phyloP scores from a whole-genome alignment of 2,888 invertebrate species.

The Volucella inflata region DNA sequence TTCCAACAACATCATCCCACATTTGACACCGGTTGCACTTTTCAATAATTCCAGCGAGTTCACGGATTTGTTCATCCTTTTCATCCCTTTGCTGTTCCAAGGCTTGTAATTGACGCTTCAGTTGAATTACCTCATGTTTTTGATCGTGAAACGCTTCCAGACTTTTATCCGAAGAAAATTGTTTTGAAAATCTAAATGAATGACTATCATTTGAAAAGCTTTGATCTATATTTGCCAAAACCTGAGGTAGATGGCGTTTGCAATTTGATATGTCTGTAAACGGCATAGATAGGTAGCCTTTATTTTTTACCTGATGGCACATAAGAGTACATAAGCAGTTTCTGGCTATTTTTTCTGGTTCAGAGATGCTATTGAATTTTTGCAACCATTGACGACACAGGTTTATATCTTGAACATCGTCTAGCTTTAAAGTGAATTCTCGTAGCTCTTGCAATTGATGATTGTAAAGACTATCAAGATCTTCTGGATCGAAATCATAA shows the following conservation, averaged over 20 bases:
- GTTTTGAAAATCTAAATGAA: neutral
- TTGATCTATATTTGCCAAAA: conserved; percentile 55
- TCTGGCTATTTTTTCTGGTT: conserved; percentile 79
- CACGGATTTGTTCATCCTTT: conserved; percentile 76
- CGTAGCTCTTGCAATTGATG: conserved; percentile 77
- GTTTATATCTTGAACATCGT: conserved; percentile 76
- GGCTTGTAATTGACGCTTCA: conserved; percentile 73
- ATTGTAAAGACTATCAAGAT: conserved; percentile 77
- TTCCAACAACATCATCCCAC: conserved; percentile 49
- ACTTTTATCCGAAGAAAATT: neutral
- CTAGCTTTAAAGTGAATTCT: conserved; percentile 76
- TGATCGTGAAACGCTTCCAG: conserved; percentile 6
- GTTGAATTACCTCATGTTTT: conserved; percentile 57
- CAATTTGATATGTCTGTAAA: conserved; percentile 71
- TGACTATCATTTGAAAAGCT: conserved; percentile 27
- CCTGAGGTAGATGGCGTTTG: conserved; percentile 57
- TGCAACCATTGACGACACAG: conserved; percentile 80
- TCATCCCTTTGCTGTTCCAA: conserved; percentile 74
- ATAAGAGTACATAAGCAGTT: conserved; percentile 80
- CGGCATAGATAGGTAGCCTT: conserved; percentile 50
- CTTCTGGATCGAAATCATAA: conserved; percentile 74
- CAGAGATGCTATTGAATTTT: conserved; percentile 77
- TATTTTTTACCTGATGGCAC: conserved; percentile 78
- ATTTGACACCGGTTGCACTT: conserved; percentile 66
- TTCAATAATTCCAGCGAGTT: conserved; percentile 74